Percentiles rank a stretch among this genome's conserved stretches.
phyloP scores from a whole-genome alignment of 1,140 invertebrate species.

The Cepaea nemoralis region DNA sequence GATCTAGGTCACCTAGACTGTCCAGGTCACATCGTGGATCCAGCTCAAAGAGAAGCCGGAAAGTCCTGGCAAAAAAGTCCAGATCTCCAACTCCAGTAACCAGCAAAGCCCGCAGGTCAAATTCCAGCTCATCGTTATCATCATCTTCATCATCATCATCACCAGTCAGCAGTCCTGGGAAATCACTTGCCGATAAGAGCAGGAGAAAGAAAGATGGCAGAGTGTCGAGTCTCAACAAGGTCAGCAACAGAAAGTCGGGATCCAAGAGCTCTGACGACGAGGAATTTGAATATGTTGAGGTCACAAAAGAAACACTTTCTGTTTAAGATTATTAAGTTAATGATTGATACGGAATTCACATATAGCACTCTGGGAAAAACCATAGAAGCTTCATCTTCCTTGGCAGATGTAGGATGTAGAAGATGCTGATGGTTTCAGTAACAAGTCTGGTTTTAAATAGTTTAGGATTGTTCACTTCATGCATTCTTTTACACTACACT shows the following conservation, averaged over 20 bases:
- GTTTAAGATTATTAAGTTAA: no score
- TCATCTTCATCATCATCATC: not conserved
- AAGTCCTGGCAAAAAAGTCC: conserved; percentile 27
- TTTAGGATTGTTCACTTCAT: no score
- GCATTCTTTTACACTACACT: no score
- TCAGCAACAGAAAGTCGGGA: not conserved
- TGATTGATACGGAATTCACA: no score
- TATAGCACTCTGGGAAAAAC: no score
- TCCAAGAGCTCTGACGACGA: not conserved
- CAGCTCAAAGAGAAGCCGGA: conserved; percentile 28
- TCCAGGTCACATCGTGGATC: no score
- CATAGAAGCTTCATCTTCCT: no score
- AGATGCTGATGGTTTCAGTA: no score
- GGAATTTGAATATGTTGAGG: conserved; percentile 8
- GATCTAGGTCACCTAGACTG: conserved; percentile 53
- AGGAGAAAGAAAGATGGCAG: not conserved
- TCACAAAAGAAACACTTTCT: conserved; percentile 17
- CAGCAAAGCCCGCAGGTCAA: not conserved
- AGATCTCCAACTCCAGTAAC: conserved; percentile 4
- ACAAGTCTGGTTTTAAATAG: no score
- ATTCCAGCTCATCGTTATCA: not conserved
- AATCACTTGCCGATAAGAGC: not conserved
- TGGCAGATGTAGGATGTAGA: no score
- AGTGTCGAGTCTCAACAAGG: not conserved
- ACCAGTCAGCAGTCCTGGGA: no score